Evolutionary conservation across 2,888 invertebrate species (phyloP).

Genomic region (Lasioglossum villosulum): DNA sequence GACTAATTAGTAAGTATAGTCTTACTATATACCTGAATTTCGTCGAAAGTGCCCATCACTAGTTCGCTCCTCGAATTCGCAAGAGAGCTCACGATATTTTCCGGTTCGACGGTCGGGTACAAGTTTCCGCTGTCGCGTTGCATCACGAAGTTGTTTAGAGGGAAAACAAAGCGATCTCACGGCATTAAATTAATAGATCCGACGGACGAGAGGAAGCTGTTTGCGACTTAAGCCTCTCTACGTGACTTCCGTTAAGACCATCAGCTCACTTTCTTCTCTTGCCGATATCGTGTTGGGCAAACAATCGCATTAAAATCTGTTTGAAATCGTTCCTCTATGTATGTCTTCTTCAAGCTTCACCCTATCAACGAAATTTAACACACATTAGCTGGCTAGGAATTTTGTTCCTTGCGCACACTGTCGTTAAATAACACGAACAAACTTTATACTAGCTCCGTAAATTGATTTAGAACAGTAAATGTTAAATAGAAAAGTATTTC

Average conservation of each 20-base stretch:
- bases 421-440: background rate
- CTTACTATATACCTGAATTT: too few relatives aligned
- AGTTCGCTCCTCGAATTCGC: background rate
- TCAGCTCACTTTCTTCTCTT: conserved; percentile 79
- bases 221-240: conserved; percentile 78
- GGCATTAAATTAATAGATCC: conserved; percentile 77
- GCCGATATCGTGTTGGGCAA: conserved; percentile 76
- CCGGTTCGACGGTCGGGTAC: conserved; percentile 4
- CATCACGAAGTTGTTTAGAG: conserved; percentile 58
- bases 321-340: conserved; percentile 68
- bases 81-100: conserved; percentile 25
- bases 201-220: conserved; percentile 67
- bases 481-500: too few relatives aligned
- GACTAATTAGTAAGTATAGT: too few relatives aligned
- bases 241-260: conserved; percentile 79
- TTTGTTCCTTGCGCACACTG: background rate
- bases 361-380: background rate
- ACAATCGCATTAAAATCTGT: conserved; percentile 76
- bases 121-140: conserved; percentile 9
- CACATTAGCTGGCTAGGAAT: background rate
- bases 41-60: too few relatives aligned
- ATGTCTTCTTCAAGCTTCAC: background rate
- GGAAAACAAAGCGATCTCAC: conserved; percentile 70
- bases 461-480: background rate
- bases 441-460: background rate